Percentiles rank a stretch among this genome's conserved stretches.
Evolutionary conservation across 2,113 vertebrate species (phyloP).

Genomic region (Aphyosemion australe): DNA sequence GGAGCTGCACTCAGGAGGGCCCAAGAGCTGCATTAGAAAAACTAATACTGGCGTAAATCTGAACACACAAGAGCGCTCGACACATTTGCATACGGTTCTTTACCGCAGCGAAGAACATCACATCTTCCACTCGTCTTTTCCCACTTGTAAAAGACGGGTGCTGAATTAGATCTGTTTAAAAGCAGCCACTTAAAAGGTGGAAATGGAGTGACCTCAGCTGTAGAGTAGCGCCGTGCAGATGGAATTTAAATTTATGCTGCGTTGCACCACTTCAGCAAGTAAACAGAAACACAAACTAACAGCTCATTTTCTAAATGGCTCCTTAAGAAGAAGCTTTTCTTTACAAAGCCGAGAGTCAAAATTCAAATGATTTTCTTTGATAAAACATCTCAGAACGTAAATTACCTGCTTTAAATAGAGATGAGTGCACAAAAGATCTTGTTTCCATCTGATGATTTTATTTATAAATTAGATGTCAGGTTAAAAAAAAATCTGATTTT

Average conservation of each 20-base stretch:
- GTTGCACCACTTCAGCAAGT: not conserved
- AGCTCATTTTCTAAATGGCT: not conserved
- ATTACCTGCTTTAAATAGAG: not conserved
- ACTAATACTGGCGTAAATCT: not conserved
- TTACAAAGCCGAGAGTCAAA: not conserved
- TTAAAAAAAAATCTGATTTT: no score
- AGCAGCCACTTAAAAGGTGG: not conserved
- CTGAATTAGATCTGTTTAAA: not conserved
- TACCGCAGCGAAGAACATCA: not conserved
- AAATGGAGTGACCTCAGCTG: slow-evolving; percentile 14
- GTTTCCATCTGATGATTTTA: no score
- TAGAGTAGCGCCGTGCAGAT: not conserved
- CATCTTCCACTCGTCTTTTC: not conserved
- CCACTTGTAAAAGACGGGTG: not conserved
- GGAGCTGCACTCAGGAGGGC: not conserved
- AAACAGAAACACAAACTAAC: not conserved
- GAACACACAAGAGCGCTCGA: not conserved
- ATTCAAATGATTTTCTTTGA: not conserved
- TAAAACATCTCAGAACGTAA: not conserved
- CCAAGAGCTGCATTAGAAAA: not conserved
- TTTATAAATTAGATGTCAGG: no score
- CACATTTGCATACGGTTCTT: not conserved
- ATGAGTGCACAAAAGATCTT: not conserved
- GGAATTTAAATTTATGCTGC: not conserved
- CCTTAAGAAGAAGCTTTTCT: not conserved